Percentiles rank a stretch among this genome's conserved stretches.
These are phyloP conservation scores for Tangara arthus DNA, from an alignment of 2,797 vertebrate genomes.

Conservation along the genomic window DNA sequence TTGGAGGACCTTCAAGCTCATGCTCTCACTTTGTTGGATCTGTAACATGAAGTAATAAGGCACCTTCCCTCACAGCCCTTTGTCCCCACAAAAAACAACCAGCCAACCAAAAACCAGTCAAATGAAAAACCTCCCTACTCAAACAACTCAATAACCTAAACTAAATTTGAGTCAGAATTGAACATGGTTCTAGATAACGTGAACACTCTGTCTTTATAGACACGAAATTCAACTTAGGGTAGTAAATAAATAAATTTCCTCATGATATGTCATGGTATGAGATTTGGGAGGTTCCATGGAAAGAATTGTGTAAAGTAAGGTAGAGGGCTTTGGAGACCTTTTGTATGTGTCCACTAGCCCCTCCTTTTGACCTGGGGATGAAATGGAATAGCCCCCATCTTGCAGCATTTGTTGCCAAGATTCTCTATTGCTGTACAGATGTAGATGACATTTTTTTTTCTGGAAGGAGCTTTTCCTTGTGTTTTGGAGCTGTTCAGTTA, in stretches of 20 bases:
- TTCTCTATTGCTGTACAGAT: neutral
- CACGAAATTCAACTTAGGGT: accelerated
- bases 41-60: neutral
- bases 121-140: neutral
- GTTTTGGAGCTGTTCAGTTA: neutral
- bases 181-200: neutral
- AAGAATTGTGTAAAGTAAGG: neutral
- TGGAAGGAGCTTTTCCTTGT: neutral
- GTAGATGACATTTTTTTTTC: neutral
- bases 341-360: neutral
- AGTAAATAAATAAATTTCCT: neutral
- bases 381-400: neutral
- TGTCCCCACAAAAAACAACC: neutral
- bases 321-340: neutral
- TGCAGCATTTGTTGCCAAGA: neutral
- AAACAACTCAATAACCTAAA: neutral
- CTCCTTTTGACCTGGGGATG: neutral
- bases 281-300: neutral
- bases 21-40: neutral
- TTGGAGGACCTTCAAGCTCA: neutral
- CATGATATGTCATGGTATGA: neutral
- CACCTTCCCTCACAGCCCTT: neutral
- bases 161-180: neutral
- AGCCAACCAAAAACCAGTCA: neutral
- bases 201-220: neutral